These are phyloP conservation scores for Drosophila pruinosa DNA, from an alignment of 1,140 invertebrate species.

Conservation along the genomic window DNA sequence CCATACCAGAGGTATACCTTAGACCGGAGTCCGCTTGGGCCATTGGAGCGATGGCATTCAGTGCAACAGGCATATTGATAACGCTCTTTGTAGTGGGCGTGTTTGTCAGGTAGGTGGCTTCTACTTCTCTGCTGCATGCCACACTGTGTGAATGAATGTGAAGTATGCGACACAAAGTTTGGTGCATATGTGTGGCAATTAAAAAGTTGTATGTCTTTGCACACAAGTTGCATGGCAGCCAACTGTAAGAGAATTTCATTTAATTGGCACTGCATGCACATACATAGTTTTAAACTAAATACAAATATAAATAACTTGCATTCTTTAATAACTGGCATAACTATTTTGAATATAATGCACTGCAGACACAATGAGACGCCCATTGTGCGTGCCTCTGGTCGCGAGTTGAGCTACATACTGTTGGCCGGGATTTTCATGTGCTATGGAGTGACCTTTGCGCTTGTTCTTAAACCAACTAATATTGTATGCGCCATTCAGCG, in stretches of 20 bases:
- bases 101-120: conserved; percentile 83
- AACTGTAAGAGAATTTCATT: conserved; percentile 3
- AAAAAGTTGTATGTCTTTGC: conserved; percentile 52
- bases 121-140: not conserved
- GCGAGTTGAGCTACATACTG: conserved; percentile 94
- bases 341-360: not conserved
- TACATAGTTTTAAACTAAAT: not conserved
- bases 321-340: not conserved
- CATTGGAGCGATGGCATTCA: conserved; percentile 93
- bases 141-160: not conserved
- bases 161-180: not conserved
- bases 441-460: conserved; percentile 93
- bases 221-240: not conserved
- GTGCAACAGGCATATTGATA: conserved; percentile 90
- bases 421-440: conserved; percentile 94
- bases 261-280: conserved; percentile 16
- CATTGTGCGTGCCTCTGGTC: conserved; percentile 94
- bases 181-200: conserved; percentile 42
- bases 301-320: not conserved
- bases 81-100: conserved; percentile 88
- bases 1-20: conserved; percentile 93
- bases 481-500: conserved; percentile 90
- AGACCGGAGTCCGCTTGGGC: conserved; percentile 92
- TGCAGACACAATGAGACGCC: conserved; percentile 91
- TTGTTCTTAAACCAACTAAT: conserved; percentile 90